Conservation (phyloP, 2,888 invertebrate genomes). For the Polyommatus icarus region DNA sequence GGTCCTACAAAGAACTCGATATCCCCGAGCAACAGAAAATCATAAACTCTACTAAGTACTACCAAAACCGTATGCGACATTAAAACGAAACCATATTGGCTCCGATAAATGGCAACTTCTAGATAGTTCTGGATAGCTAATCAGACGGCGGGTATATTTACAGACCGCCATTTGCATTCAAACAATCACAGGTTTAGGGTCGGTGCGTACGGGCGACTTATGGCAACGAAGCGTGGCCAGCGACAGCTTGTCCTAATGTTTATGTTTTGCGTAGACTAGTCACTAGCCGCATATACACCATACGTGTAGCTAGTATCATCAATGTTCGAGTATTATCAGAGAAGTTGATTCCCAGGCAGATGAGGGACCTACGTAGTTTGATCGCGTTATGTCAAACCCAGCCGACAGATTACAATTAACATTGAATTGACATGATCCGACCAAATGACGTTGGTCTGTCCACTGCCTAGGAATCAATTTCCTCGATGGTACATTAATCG, state of each 20-base stretch:
- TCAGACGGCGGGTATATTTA: slow-evolving; percentile 62
- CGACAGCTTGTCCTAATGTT: background rate
- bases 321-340: too few species aligned
- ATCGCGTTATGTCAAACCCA: too few species aligned
- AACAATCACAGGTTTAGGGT: slow-evolving; percentile 54
- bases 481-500: too few species aligned
- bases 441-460: too few species aligned
- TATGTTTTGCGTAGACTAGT: too few species aligned
- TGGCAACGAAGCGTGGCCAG: background rate
- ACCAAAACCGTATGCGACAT: slow-evolving; percentile 47
- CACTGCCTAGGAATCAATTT: too few species aligned
- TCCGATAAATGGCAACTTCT: slow-evolving; percentile 62
- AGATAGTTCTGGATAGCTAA: slow-evolving; percentile 64
- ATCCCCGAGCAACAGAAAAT: slow-evolving; percentile 4
- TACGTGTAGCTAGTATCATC: too few species aligned
- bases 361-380: too few species aligned
- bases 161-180: slow-evolving; percentile 64
- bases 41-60: slow-evolving; percentile 26
- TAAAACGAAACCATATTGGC: slow-evolving; percentile 50
- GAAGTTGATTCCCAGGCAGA: too few species aligned
- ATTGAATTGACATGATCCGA: too few species aligned
- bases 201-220: background rate
- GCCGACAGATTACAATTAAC: too few species aligned
- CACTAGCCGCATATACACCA: too few species aligned
- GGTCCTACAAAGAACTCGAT: slow-evolving; percentile 10